Conservation (phyloP, 2,797 vertebrate species). For the Parotocinclus haroldoi region DNA sequence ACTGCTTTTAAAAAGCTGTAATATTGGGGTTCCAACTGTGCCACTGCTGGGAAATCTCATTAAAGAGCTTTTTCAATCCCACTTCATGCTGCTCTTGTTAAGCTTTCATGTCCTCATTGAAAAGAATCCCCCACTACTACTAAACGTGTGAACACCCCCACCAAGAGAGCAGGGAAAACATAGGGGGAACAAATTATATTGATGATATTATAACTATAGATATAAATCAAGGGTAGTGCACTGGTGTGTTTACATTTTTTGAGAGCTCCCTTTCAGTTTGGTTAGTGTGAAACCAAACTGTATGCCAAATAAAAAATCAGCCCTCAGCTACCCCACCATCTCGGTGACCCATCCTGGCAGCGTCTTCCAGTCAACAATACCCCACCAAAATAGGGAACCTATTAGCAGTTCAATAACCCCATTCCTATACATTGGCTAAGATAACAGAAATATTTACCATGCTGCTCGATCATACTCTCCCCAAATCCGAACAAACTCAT, state of each 20-base stretch:
- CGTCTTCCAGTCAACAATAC: too few species aligned
- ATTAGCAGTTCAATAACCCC: too few species aligned
- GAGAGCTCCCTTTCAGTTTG: too few species aligned
- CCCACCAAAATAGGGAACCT: too few species aligned
- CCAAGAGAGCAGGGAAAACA: constrained; percentile 21
- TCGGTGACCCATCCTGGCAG: too few species aligned
- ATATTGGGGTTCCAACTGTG: constrained; percentile 21
- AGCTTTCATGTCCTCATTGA: constrained; percentile 8
- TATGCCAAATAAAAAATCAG: too few species aligned
- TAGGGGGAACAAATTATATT: background rate
- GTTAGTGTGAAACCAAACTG: too few species aligned
- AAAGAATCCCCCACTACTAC: constrained; percentile 13
- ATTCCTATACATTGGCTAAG: too few species aligned
- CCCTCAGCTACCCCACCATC: too few species aligned
- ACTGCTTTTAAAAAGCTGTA: constrained; percentile 5
- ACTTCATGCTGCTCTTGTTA: constrained; percentile 21
- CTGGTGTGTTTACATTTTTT: too few species aligned
- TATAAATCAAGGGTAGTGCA: too few species aligned
- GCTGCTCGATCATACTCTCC: constrained; percentile 94
- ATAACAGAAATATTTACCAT: constrained; percentile 70
- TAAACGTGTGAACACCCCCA: constrained; percentile 7
- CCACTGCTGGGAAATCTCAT: constrained; percentile 18
- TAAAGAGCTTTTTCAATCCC: constrained; percentile 7
- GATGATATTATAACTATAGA: background rate
- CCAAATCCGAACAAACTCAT: constrained; percentile 98